Evolutionary conservation across 2,797 vertebrate species (phyloP).

Genomic region (Ambastaia sidthimunki): DNA sequence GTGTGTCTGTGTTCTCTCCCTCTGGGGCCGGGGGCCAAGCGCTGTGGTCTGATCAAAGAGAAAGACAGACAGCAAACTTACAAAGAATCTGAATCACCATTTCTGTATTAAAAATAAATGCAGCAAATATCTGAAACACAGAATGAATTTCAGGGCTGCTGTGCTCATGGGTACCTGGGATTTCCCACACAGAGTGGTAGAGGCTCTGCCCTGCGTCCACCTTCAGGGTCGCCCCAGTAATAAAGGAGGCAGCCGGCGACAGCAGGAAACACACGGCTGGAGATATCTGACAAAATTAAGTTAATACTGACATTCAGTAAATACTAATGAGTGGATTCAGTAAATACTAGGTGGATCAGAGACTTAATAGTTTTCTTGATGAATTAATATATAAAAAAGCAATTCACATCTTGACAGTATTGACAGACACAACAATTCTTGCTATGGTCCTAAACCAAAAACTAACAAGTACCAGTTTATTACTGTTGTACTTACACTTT

Average conservation of each 20-base stretch:
- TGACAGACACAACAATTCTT: not conserved
- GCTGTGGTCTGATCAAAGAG: constrained; percentile 81
- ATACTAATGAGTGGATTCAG: not conserved
- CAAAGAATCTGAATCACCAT: too few species aligned
- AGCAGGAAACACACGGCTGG: constrained; percentile 91
- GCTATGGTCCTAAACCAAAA: not conserved
- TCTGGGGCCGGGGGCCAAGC: constrained; percentile 84
- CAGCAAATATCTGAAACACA: not conserved
- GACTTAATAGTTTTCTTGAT: not conserved
- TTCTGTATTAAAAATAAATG: too few species aligned
- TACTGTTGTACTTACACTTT: not conserved
- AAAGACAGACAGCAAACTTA: constrained; percentile 30
- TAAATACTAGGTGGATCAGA: too few species aligned
- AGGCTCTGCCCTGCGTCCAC: constrained; percentile 90
- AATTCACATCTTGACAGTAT: not conserved
- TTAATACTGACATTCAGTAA: not conserved
- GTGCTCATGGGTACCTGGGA: constrained; percentile 77
- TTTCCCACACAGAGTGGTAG: constrained; percentile 68
- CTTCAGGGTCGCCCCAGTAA: constrained; percentile 86
- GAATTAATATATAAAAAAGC: not conserved
- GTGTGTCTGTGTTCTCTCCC: constrained; percentile 79
- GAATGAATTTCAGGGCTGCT: not conserved
- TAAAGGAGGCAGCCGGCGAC: constrained; percentile 89
- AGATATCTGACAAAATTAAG: constrained; percentile 79
- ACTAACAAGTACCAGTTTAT: not conserved